Evolutionary conservation across 2,888 invertebrate species (phyloP).

Genomic region (Drosophila testacea): DNA sequence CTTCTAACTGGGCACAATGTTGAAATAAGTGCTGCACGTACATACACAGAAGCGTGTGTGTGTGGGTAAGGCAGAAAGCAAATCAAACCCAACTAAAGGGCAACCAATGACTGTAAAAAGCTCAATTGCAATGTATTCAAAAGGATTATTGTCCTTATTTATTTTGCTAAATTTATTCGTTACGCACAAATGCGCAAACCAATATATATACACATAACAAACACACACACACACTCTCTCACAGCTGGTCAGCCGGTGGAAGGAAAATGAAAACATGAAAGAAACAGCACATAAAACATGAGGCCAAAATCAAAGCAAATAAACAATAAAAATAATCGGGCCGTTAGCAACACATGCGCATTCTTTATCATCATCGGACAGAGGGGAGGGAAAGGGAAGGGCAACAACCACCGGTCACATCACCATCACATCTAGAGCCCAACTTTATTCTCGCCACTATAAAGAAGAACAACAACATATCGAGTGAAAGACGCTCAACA

Average conservation of each 20-base stretch:
- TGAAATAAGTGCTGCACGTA: constrained; percentile 65
- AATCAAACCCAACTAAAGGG: constrained; percentile 23
- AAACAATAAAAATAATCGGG: constrained; percentile 80
- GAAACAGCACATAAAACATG: constrained; percentile 49
- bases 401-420: constrained; percentile 55
- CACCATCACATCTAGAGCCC: constrained; percentile 47
- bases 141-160: constrained; percentile 82
- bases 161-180: constrained; percentile 82
- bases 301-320: constrained; percentile 75
- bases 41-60: neutral
- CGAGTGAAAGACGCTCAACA: constrained; percentile 33
- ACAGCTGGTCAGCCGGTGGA: constrained; percentile 29
- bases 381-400: too few species aligned
- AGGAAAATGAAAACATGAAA: constrained; percentile 71
- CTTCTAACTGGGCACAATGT: constrained; percentile 56
- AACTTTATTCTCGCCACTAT: constrained; percentile 68
- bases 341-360: constrained; percentile 79
- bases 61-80: constrained; percentile 22
- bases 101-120: constrained; percentile 73
- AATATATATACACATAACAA: constrained; percentile 32
- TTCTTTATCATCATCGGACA: constrained; percentile 61
- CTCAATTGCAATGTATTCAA: constrained; percentile 80
- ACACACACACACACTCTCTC: constrained; percentile 12
- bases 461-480: constrained; percentile 24
- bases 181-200: constrained; percentile 78